Evolutionary conservation across 2,113 vertebrate species (phyloP), one percentile per base, ranked within the genome.

Genomic region (Merops nubicus): DNA sequence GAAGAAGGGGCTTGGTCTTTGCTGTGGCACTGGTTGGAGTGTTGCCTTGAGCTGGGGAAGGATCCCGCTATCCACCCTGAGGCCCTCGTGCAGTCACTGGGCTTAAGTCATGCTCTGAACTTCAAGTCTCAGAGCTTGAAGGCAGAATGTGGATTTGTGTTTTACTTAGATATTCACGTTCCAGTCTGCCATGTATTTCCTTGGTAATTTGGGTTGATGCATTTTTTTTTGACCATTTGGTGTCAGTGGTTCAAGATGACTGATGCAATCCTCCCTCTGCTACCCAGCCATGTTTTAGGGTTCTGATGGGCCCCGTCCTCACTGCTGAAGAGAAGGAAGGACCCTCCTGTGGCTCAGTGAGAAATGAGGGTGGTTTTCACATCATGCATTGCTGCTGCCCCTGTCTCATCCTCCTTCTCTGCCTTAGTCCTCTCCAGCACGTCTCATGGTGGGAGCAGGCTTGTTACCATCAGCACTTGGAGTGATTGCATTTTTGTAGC

Each of bases 1-100:
- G 29, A 25, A 43, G 16, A 17, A 28, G 11, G 29, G 31, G 5
- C 15, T 78, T 40, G 33, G 16, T 68, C 15, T 59, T 43, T 21
- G 0, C 53, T 2, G 1, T 2, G 9, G 45, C 0, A 3, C n/a
- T 48, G 43, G 40, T 34, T 85, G 0, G 0, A 50, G 43, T 2
- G 0, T 23, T 3, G 4, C 5, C 5, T 19, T 0, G 4, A 36
- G 51, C 79, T 67, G 33, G 0, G 45, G 42, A 21, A 25, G 51
- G 56, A 72, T 65, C 28, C 80, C n/a, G 9, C 42, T 53, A 2
- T 47, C 20, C 47, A 43, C 59, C 78, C 42, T 31, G 43, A 33
- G 68, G 50, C 29, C 28, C 57, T 80, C 1, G 3, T 43, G 34
- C 1, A 0, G 28, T 78, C 4, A 0, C 3, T 17, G 23, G 34